A percentile compares a stretch with the other conserved stretches of the same genome.
These are phyloP conservation scores for Crypturellus tataupa DNA, from an alignment of 2,797 vertebrate genomes.

Conservation along the genomic window DNA sequence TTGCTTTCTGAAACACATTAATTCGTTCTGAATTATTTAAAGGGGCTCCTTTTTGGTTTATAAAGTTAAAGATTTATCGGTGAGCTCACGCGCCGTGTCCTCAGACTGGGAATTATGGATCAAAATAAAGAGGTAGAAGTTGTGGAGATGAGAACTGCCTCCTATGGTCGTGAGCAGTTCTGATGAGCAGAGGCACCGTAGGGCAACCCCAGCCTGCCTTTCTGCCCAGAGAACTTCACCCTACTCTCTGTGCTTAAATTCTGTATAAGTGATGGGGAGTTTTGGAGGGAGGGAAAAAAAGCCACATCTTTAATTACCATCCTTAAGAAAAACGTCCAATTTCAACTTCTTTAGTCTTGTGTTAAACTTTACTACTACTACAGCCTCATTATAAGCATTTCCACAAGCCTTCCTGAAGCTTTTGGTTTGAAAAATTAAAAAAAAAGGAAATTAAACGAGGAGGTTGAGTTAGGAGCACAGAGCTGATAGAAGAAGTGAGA, in stretches of 20 bases:
- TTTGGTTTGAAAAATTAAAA: slow-evolving; percentile 11
- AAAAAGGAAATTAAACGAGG: slow-evolving; percentile 8
- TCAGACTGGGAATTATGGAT: slow-evolving; percentile 18
- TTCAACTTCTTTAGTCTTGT: neutral
- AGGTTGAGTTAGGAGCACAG: slow-evolving; percentile 14
- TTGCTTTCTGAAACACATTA: slow-evolving; percentile 47
- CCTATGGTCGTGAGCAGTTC: neutral
- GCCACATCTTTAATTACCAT: neutral
- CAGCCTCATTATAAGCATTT: neutral
- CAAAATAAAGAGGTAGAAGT: slow-evolving; percentile 6
- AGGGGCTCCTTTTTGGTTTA: slow-evolving; percentile 37
- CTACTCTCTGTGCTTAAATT: neutral
- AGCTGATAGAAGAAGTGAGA: neutral
- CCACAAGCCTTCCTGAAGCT: neutral
- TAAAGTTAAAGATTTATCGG: slow-evolving; percentile 58
- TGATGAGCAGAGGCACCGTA: neutral
- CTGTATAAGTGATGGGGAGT: neutral
- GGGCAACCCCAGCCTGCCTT: neutral
- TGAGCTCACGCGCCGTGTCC: neutral
- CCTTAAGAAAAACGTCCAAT: neutral
- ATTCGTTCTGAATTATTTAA: slow-evolving; percentile 41
- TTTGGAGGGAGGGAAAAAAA: neutral
- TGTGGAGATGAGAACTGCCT: neutral
- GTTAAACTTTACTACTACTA: neutral
- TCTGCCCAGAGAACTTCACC: neutral